Conservation (phyloP, 1,140 invertebrate species). For the Druon quercuslanigerum region DNA sequence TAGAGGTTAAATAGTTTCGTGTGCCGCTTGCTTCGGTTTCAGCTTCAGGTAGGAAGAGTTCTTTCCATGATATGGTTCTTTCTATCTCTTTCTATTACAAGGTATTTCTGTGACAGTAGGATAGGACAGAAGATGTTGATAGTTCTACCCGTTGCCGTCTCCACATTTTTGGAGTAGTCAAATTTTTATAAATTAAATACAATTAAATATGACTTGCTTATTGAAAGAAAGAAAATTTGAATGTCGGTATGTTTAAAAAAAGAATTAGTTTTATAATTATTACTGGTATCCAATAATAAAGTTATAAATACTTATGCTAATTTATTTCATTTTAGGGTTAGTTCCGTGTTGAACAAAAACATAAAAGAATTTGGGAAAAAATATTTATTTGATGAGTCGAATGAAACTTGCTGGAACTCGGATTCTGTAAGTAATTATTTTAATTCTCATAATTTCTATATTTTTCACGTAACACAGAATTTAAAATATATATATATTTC, state of each 20-base stretch:
- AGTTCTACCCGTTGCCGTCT: too few relatives aligned
- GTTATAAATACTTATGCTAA: constrained; percentile 3
- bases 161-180: too few relatives aligned
- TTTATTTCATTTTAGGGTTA: constrained; percentile 74
- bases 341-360: constrained; percentile 80
- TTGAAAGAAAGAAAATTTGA: constrained; percentile 53
- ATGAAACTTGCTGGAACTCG: constrained; percentile 83
- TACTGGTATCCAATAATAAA: background rate
- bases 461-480: constrained; percentile 36
- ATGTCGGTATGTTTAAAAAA: constrained; percentile 54
- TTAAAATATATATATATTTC: background rate
- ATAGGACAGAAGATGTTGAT: too few relatives aligned
- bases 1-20: background rate
- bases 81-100: too few relatives aligned
- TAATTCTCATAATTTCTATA: constrained; percentile 27
- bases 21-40: too few relatives aligned
- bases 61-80: too few relatives aligned
- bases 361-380: constrained; percentile 79
- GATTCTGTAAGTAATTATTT: constrained; percentile 74
- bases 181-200: background rate
- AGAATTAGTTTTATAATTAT: background rate
- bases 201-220: constrained; percentile 50
- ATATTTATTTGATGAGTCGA: constrained; percentile 78
- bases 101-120: too few relatives aligned
- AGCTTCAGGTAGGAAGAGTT: too few relatives aligned